phyloP scores from a whole-genome alignment of 2,888 invertebrate genomes.

The Petrolisthes manimaculis region DNA sequence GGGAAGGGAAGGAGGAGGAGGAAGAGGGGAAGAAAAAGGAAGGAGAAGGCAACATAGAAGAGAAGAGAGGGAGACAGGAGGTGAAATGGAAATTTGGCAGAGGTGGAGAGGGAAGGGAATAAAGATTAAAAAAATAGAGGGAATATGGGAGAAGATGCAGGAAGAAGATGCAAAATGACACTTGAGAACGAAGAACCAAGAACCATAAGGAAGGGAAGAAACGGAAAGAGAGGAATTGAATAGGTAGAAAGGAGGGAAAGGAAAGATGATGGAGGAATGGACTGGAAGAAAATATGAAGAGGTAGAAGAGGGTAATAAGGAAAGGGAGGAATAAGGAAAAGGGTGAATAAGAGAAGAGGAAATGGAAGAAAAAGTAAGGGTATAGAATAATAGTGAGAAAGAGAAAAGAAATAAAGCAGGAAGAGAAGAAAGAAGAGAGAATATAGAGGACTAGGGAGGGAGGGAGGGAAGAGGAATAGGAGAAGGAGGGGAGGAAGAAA shows the following conservation, averaged over 20 bases:
- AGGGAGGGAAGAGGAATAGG: background rate
- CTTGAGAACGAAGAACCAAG: background rate
- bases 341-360: background rate
- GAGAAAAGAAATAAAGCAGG: background rate
- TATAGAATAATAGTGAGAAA: background rate
- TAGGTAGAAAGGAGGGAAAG: background rate
- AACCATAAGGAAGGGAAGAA: background rate
- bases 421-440: background rate
- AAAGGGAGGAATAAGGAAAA: background rate
- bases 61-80: background rate
- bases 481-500: background rate
- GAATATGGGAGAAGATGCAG: background rate
- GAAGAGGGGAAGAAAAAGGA: background rate
- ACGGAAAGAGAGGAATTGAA: background rate
- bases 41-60: background rate
- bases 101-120: background rate
- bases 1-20: background rate
- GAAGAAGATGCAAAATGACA: background rate
- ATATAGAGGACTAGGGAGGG: background rate
- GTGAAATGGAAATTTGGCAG: background rate
- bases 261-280: background rate
- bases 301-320: too few species aligned
- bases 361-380: background rate
- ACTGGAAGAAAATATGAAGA: background rate
- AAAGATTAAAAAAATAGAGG: background rate